A percentile compares a stretch with the other conserved stretches of the same genome.
phyloP scores from a whole-genome alignment of 2,797 vertebrate genomes.

The Hoplostethus mediterraneus region DNA sequence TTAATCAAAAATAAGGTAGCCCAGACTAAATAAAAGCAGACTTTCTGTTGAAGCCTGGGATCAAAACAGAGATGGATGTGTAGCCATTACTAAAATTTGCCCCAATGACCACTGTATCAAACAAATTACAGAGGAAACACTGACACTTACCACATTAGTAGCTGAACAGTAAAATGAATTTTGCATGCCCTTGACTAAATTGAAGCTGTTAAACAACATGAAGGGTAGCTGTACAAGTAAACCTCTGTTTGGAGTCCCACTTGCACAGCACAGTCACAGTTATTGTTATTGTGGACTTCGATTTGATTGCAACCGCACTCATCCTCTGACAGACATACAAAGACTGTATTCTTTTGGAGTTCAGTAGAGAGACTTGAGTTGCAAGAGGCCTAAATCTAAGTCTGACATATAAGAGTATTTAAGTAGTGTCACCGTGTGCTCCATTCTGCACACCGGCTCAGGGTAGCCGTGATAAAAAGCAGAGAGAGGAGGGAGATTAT shows the following conservation, averaged over 20 bases:
- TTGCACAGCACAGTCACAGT: not conserved
- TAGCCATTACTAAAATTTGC: constrained; percentile 26
- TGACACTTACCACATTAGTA: not conserved
- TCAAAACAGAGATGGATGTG: constrained; percentile 12
- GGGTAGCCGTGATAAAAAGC: constrained; percentile 64
- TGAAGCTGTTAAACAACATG: constrained; percentile 3
- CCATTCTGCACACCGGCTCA: constrained; percentile 40
- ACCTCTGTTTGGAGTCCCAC: not conserved
- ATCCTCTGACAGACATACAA: constrained; percentile 3
- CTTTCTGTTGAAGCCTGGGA: constrained; percentile 13
- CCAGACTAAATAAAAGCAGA: not conserved
- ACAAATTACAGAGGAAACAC: constrained; percentile 18
- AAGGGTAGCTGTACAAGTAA: not conserved
- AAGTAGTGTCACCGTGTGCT: constrained; percentile 29
- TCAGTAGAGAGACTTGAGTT: constrained; percentile 4
- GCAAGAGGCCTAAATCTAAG: constrained; percentile 24
- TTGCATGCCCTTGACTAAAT: not conserved
- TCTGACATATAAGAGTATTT: constrained; percentile 23
- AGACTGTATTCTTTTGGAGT: not conserved
- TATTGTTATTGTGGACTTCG: not conserved
- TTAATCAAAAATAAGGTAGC: not conserved
- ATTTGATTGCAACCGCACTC: not conserved
- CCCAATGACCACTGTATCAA: constrained; percentile 16
- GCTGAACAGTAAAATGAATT: not conserved
- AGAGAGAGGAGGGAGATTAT: constrained; percentile 70